Evolutionary conservation across 2,797 vertebrate species (phyloP).

Genomic region (Hapalemur alaotrensis): DNA sequence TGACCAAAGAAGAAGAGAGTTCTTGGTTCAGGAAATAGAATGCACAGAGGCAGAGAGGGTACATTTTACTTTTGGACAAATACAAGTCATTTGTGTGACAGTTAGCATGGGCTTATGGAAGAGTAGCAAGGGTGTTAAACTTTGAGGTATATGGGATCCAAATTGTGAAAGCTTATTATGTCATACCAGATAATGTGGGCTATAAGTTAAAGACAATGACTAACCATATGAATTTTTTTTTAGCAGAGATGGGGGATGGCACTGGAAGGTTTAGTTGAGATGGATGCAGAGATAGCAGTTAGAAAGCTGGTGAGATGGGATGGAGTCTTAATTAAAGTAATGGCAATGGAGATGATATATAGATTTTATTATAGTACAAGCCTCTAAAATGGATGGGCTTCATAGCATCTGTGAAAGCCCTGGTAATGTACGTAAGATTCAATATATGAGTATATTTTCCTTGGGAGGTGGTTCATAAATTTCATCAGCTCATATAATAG

Average conservation of each 20-base stretch:
- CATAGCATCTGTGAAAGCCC: background rate
- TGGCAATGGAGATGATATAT: background rate
- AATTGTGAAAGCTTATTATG: background rate
- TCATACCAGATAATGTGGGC: background rate
- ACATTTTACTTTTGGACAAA: background rate
- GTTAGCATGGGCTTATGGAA: background rate
- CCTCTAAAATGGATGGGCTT: slow-evolving; percentile 22
- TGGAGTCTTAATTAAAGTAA: slow-evolving; percentile 3
- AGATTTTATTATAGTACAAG: background rate
- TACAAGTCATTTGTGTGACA: background rate
- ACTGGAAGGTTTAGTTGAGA: background rate
- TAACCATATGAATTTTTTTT: background rate
- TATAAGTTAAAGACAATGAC: background rate
- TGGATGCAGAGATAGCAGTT: background rate
- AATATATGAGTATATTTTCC: background rate
- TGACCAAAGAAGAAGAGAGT: background rate
- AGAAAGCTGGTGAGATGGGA: background rate
- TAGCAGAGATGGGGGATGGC: background rate
- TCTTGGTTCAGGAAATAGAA: background rate
- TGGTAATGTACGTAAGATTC: background rate
- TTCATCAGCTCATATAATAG: background rate
- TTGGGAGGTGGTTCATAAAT: background rate
- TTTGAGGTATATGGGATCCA: background rate
- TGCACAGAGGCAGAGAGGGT: background rate
- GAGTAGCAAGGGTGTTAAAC: background rate